A percentile compares a stretch with the other conserved stretches of the same genome.
These are phyloP conservation scores for Argentina silus DNA, from an alignment of 2,797 vertebrate species.

Conservation along the genomic window DNA sequence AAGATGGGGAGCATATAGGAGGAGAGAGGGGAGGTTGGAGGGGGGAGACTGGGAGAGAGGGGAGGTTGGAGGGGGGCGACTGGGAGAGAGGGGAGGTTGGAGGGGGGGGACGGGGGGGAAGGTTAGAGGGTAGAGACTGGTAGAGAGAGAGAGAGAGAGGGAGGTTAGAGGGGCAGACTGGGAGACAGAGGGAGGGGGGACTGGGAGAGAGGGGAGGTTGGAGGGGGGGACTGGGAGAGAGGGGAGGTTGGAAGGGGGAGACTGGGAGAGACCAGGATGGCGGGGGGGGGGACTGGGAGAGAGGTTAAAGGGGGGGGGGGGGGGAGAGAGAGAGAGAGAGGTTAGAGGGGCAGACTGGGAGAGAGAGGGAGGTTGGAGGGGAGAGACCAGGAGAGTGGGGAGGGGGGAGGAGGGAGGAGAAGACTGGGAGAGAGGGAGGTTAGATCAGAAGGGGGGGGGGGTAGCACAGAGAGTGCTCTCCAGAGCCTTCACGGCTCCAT, in stretches of 20 bases:
- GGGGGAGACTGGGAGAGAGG: slow-evolving; percentile 21
- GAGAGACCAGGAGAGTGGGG: no score
- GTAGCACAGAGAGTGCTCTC: no score
- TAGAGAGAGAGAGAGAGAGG: slow-evolving; percentile 30
- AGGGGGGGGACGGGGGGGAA: slow-evolving; percentile 23
- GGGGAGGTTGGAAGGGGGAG: slow-evolving; percentile 24
- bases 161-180: not conserved
- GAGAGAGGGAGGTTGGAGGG: no score
- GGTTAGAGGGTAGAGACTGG: no score
- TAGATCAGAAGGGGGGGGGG: no score
- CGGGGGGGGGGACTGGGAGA: no score
- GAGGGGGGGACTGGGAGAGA: slow-evolving; percentile 38
- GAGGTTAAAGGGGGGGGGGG: slow-evolving; percentile 2
- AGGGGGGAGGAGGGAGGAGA: not conserved
- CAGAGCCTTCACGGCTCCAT: no score
- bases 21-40: slow-evolving; percentile 11
- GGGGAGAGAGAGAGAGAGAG: slow-evolving; percentile 46
- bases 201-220: not conserved
- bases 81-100: not conserved
- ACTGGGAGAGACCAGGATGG: not conserved
- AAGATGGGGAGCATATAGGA: slow-evolving; percentile 26
- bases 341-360: not conserved
- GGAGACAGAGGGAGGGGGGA: no score
- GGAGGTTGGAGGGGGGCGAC: not conserved
- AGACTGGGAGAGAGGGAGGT: not conserved